Base-by-base conservation (phyloP, 1,140 invertebrate species). In the Andricus grossulariae region DNA sequence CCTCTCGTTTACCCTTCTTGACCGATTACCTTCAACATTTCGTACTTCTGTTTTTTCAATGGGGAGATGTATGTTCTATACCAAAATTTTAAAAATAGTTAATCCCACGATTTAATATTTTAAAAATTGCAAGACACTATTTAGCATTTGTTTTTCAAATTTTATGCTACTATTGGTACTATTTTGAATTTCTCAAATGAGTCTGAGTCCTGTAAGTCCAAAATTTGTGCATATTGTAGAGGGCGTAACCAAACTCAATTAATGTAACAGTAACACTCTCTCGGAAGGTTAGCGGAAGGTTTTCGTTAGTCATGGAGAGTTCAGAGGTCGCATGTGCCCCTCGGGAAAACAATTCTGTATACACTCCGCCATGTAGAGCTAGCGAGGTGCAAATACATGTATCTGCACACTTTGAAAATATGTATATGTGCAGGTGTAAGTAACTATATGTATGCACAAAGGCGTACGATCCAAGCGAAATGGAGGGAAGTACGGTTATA, bases 291-390 rank as follows among this genome's bases (percentile, higher is more conserved):
- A 21, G 57, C 19, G 19, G 13, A 25, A 60, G 25, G 21, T 21
- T 32, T 60, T 32, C 21, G 57, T 5, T 25, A 60, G 57, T 25
- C 11, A 32, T 0, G 21, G 57, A 60, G 19, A 60, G 57, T 60
- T 60, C 57, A 60, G 13, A 60, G 57, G 57, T 60, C 57, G 21
- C 12, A 25, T 60, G 25, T 60, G 57, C 21, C 57, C 57, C 57
- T 60, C 19, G 57, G 16, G 57, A 60, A 60, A 60, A 60, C 57
- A 60, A 60, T 60, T 6, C 57, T 32, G 21, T 60, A 32, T 60
- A 60, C 21, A 60, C 10, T 45, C 39, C 10, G 39, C 39, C 18
- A 57, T 25, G 13, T 25, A 54, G 6, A 57, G 57, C 57, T 25
- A 60, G 57, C 57, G 12, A 60, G 13, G 39, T 16, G 25, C 57